Base-by-base conservation (phyloP, 1,140 invertebrate genomes). In the Eufriesea mexicana region DNA sequence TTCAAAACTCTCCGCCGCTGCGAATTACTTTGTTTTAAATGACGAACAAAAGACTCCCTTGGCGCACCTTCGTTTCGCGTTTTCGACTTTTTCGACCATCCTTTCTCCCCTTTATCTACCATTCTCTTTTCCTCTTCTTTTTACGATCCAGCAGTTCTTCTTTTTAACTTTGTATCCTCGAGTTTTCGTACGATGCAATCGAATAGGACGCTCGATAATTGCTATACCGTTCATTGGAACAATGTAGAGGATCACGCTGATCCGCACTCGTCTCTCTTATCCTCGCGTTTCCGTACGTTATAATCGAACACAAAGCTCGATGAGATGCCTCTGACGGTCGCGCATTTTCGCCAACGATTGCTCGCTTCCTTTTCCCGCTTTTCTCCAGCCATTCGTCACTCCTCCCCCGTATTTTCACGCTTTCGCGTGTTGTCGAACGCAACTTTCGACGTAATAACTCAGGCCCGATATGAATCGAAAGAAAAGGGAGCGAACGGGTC, bases 21-120 rank as follows among this genome's bases (percentile, higher is more conserved):
- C n/a, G 66, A 67, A 83, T 83, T 70, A 70, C 75, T 71, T 20
- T 70, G 81, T 61, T 78, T 78, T 78, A 62, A 70, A 78, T 47
- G 67, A 35, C 1, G 35, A 77, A 61, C 81, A 78, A 81, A 81
- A 45, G 61, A 8, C 14, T 54, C 45, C 54, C n/a, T 14, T 25
- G 76, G 23, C 16, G 42, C 51, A 20, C 51, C 45, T 47, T 61
- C 54, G 28, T 49, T 61, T n/a, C 20, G 20, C 66, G 23, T 57
- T 57, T 47, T 61, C 20, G 1, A 7, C 66, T 70, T 14, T 23
- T 47, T 55, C 12, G n/a, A 71, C 23, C 47, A 12, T 6, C n/a
- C 28, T 16, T 55, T 5, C 12, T 45, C 45, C 12, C 10, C 47
- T 20, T 49, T 18, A 0, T 25, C n/a, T 4, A 1, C 35, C 35